A percentile compares a stretch with the other conserved stretches of the same genome.
These are phyloP conservation scores for Ellobius talpinus DNA, from an alignment of 2,113 vertebrate genomes.

Conservation along the genomic window DNA sequence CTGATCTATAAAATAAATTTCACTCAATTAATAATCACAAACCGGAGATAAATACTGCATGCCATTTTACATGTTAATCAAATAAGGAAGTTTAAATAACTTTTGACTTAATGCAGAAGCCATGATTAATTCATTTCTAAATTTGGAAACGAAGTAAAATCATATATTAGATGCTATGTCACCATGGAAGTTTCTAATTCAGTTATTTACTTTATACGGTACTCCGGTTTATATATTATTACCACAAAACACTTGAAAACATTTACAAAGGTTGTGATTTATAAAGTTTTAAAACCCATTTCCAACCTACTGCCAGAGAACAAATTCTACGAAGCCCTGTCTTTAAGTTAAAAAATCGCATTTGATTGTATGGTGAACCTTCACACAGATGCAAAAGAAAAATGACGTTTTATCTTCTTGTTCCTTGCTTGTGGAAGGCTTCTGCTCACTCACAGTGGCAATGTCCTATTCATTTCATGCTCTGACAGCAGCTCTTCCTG, in stretches of 20 bases:
- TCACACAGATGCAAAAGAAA: neutral
- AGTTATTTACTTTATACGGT: neutral
- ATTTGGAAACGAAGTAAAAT: neutral
- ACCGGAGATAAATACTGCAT: neutral
- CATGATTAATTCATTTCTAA: conserved; percentile 17
- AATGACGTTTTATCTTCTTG: neutral
- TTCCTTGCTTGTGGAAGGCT: neutral
- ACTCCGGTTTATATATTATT: neutral
- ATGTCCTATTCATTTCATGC: neutral
- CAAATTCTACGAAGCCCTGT: neutral
- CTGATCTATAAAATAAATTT: conserved; percentile 13
- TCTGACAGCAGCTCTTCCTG: neutral
- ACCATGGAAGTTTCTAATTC: neutral
- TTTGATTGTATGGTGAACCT: neutral
- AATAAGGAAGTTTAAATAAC: neutral
- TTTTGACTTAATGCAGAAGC: neutral
- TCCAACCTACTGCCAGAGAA: neutral
- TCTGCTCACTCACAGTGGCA: neutral
- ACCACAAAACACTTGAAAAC: neutral
- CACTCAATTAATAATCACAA: conserved; percentile 13
- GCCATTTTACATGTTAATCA: neutral
- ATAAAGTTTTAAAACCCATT: conserved; percentile 22
- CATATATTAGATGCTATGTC: neutral
- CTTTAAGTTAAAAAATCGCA: neutral
- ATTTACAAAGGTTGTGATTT: neutral